Evolutionary conservation across 2,797 vertebrate genomes (phyloP), one percentile per base, ranked within the genome.

Genomic region (Crenichthys baileyi): DNA sequence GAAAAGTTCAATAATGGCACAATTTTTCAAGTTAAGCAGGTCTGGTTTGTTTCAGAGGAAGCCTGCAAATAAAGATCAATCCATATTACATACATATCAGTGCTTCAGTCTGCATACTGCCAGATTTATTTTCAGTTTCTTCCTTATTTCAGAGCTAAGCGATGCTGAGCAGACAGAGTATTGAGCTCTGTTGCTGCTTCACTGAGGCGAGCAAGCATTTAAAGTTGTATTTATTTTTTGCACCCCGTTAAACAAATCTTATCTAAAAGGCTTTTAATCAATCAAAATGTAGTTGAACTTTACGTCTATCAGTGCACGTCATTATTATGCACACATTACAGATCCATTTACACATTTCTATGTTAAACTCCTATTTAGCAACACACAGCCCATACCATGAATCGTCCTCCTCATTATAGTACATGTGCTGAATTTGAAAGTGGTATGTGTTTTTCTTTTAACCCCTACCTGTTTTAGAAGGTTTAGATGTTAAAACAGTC

Each of bases 1-100:
- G 31, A 72, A 36, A 56, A 76, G 67, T 85, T 81, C 22, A 78
- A 31, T 20, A 63, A 31, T 31, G 56, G 55, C 8, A 60, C 46
- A 48, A 29, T 50, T 48, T 58, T n/a, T 58, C 53, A 73, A 44
- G 9, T n/a, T 16, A 39, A 7, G 26, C 11, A 20, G 7, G 53
- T 26, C 53, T 56, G 22, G 12, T 1, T 56, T 56, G 22, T 73
- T 73, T 73, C 51, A 44, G 53, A 39, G 50, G 12, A 58, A 41
- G 39, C 13, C 24, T 26, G 3, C 36, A 58, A 73, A 67, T 67
- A 44, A 24, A 24, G 20, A 68, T n/a, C 39, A 44, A 44, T 44
- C 65, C 39, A 39, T 41, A 20, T 22, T 67, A 24, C 2, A 11
- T 41, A 22, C 20, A 12, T 24, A 44, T 68, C 20, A 13, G 9